Evolutionary conservation across 1,140 invertebrate genomes (phyloP).

Genomic region (Drosophila seguyi): DNA sequence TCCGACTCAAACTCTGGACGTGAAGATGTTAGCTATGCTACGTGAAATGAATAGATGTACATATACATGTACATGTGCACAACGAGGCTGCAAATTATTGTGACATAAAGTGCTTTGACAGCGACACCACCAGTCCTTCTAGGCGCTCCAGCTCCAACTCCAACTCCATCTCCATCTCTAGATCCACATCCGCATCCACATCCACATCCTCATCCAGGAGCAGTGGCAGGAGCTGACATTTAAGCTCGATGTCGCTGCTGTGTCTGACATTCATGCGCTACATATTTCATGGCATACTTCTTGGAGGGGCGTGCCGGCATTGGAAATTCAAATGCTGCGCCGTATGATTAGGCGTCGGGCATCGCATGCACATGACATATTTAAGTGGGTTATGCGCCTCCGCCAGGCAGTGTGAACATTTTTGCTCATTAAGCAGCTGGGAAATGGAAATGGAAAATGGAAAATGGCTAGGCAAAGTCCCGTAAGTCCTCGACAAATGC

Average conservation of each 20-base stretch:
- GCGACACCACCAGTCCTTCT: constrained; percentile 62
- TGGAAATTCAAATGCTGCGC: constrained; percentile 78
- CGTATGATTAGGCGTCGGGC: constrained; percentile 67
- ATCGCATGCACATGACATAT: constrained; percentile 76
- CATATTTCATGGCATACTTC: constrained; percentile 78
- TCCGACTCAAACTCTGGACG: constrained; percentile 37
- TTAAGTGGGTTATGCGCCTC: constrained; percentile 69
- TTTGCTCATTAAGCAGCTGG: constrained; percentile 59
- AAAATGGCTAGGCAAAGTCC: constrained; percentile 19
- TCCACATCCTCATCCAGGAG: constrained; percentile 6
- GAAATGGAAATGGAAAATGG: neutral
- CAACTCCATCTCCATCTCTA: too few relatives aligned
- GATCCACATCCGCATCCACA: neutral
- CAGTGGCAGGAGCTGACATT: constrained; percentile 34
- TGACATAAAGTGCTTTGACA: constrained; percentile 84
- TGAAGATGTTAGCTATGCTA: constrained; percentile 69
- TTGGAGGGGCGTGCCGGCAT: constrained; percentile 58
- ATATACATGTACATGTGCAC: constrained; percentile 33
- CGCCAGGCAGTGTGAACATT: constrained; percentile 42
- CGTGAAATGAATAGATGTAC: constrained; percentile 79
- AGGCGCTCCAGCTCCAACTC: neutral
- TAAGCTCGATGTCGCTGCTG: constrained; percentile 52
- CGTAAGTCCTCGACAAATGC: constrained; percentile 66
- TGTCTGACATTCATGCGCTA: constrained; percentile 73
- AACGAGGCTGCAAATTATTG: constrained; percentile 77